A percentile compares a stretch with the other conserved stretches of the same genome.
Evolutionary conservation across 2,888 invertebrate genomes (phyloP).

Genomic region (Ichneumoninae sp.): DNA sequence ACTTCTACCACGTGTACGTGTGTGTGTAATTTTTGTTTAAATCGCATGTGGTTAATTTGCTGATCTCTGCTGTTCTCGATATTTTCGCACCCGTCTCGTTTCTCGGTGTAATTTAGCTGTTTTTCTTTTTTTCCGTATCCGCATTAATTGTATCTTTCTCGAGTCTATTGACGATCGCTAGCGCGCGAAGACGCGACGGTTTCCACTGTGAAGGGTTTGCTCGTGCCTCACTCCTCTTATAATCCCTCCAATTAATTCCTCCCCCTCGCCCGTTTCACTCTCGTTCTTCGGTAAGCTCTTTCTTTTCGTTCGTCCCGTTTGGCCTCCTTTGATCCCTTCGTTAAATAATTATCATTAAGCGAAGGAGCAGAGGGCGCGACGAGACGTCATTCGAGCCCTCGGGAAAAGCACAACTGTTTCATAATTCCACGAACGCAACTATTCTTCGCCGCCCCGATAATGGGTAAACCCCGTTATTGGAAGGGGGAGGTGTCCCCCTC

Average conservation of each 20-base stretch:
- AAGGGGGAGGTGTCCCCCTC: neutral
- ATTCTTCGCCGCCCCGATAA: slow-evolving; percentile 18
- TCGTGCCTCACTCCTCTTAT: slow-evolving; percentile 19
- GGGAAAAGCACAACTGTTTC: slow-evolving; percentile 11
- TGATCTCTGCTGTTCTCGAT: slow-evolving; percentile 21
- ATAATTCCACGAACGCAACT: slow-evolving; percentile 32
- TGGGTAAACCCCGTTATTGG: neutral
- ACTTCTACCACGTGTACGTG: slow-evolving; percentile 27
- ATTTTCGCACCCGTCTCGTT: neutral
- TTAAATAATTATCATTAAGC: slow-evolving; percentile 34
- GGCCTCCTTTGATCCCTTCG: slow-evolving; percentile 21
- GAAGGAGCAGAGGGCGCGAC: slow-evolving; percentile 26
- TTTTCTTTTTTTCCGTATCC: neutral
- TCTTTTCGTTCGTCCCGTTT: neutral
- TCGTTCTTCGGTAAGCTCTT: slow-evolving; percentile 30
- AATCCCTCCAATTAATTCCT: slow-evolving; percentile 13
- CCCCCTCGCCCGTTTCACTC: slow-evolving; percentile 27
- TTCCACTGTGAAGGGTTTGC: slow-evolving; percentile 13
- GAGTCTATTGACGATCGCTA: neutral
- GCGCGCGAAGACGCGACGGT: slow-evolving; percentile 24
- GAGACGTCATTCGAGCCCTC: slow-evolving; percentile 33
- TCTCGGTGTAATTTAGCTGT: neutral
- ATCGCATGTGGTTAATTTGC: slow-evolving; percentile 4
- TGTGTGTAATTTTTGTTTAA: slow-evolving; percentile 1
- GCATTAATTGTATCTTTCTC: slow-evolving; percentile 17